These are phyloP conservation scores for Saxicola maurus DNA, from an alignment of 2,797 vertebrate genomes.

Conservation along the genomic window DNA sequence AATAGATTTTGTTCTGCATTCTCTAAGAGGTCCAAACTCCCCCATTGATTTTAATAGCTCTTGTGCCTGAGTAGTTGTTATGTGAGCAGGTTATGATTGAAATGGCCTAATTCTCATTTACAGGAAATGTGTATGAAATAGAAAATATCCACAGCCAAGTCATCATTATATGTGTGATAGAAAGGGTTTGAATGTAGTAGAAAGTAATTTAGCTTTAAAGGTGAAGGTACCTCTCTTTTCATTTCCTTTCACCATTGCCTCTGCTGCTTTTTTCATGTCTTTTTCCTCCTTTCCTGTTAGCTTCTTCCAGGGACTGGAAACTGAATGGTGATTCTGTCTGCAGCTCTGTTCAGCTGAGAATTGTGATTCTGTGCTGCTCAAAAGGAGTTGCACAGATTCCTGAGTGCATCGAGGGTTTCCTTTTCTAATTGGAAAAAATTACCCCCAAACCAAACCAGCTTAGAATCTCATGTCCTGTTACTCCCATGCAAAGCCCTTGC, in stretches of 20 bases:
- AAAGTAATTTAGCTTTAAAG: not conserved
- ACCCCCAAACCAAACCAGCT: not conserved
- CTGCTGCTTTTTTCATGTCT: not conserved
- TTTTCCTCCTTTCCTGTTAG: not conserved
- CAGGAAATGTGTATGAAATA: conserved; percentile 40
- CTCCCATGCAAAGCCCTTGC: not conserved
- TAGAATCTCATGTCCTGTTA: not conserved
- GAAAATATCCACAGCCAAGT: conserved; percentile 58
- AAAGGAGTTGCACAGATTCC: not conserved
- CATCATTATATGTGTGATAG: conserved; percentile 12
- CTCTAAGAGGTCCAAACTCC: not conserved
- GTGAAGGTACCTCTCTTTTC: not conserved
- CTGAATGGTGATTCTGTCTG: not conserved
- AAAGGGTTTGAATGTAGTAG: not conserved
- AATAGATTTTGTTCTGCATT: conserved; percentile 5
- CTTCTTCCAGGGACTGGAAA: not conserved
- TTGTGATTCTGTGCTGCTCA: not conserved
- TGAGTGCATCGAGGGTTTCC: not conserved
- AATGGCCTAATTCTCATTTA: conserved; percentile 12
- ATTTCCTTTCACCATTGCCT: not conserved
- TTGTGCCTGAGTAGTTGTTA: conserved; percentile 6
- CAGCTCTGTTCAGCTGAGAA: not conserved
- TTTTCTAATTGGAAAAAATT: not conserved
- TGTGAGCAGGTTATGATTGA: not conserved
- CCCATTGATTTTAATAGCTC: conserved; percentile 11